Base-by-base conservation (phyloP, 1,140 invertebrate species). In the Hyles vespertilio region DNA sequence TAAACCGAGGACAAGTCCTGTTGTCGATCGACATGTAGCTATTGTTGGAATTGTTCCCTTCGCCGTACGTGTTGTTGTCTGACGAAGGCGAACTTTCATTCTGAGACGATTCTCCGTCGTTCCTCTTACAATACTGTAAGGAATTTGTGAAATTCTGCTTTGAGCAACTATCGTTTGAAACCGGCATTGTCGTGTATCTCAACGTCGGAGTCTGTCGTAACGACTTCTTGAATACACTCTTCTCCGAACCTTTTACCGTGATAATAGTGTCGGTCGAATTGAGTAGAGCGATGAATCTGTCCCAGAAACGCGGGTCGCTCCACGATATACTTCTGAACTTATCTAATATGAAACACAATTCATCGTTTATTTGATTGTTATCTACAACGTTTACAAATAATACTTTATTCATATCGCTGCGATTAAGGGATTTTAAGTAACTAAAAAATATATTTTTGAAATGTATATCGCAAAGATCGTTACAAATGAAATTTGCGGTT, bases 11-110 rank as follows among this genome's bases (percentile, higher is more conserved):
- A 80, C 84, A 87, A 73, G 84, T 79, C 67, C 81, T 81, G 72
- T 88, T 88, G 69, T 89, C 86, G 67, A 89, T 89, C 63, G 86
- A 89, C 84, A 89, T 87, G 73, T 89, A 89, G 79, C 84, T 89
- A 84, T 89, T 89, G 81, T 89, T 89, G 63, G 86, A 89, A 77
- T 87, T 78, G 70, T 87, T 84, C 69, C 82, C 84, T 79, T 89
- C 86, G 55, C 84, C 84, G 70, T 84, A 89, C 70, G 81, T 84
- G 70, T 84, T 87, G 69, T 78, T 79, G 57, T 89, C 86, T 9
- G 86, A 89, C 8, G 86, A 89, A 58, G 84, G 84, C 58, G 86
- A 89, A 66, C 78, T 89, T 72, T 86, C 86, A 69, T 84, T 81
- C 58, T 81, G 84, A 50, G 86, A 89, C 36, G 75, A 79, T 65